phyloP scores from a whole-genome alignment of 2,888 invertebrate genomes.

The Pteria penguin region DNA sequence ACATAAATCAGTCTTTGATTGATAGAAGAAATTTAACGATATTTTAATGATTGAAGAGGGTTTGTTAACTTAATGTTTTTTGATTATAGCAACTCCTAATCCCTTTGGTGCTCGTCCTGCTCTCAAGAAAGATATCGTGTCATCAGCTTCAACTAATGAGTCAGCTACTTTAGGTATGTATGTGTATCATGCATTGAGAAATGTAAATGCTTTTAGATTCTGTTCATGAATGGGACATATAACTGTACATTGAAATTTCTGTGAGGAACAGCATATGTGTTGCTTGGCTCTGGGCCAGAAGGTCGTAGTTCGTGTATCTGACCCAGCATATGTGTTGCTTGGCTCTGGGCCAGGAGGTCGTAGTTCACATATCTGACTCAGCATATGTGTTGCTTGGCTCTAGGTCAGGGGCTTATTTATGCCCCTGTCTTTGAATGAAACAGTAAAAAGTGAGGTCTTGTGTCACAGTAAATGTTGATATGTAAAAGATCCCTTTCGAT shows the following conservation, averaged over 20 bases:
- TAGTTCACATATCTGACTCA: no score
- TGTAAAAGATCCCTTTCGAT: neutral
- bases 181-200: no score
- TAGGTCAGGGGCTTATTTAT: no score
- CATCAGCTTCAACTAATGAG: slow-evolving; percentile 42
- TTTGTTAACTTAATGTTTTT: neutral
- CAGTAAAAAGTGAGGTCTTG: neutral
- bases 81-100: slow-evolving; percentile 42
- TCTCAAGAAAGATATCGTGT: slow-evolving; percentile 65
- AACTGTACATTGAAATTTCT: no score
- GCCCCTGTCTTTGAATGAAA: slow-evolving; percentile 19
- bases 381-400: no score
- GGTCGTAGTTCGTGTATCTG: neutral
- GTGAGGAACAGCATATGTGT: neutral
- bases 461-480: neutral
- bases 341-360: neutral
- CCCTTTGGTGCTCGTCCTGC: slow-evolving; percentile 65
- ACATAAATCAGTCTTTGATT: no score
- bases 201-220: no score
- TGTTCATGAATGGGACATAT: no score
- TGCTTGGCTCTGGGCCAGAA: neutral
- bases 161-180: neutral
- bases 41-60: neutral
- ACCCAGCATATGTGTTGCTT: neutral
- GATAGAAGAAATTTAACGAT: no score